Conservation (phyloP, 37 sponge, comb jelly and placozoan species). For the Agelas oroides region DNA sequence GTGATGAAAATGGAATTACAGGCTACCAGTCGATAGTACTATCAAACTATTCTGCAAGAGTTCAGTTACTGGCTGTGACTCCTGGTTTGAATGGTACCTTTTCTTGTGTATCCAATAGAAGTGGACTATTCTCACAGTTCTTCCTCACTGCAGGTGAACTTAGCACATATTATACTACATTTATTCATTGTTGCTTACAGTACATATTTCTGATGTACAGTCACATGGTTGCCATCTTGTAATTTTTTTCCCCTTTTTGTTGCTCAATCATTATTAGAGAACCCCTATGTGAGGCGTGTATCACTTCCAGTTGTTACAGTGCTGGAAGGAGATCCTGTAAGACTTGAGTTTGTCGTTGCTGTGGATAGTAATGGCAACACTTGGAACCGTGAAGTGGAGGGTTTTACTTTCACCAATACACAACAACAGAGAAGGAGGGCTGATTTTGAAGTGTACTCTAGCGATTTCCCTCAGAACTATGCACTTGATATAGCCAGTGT, state of each 20-base stretch:
- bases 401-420: neutral
- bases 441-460: neutral
- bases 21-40: neutral
- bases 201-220: neutral
- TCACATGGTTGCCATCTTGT: too few species aligned
- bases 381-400: neutral
- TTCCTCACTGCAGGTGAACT: neutral
- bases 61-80: neutral
- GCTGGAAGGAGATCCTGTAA: neutral
- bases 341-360: constrained; percentile 1
- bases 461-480: constrained; percentile 1
- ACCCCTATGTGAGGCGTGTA: neutral
- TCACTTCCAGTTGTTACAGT: neutral
- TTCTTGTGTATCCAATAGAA: neutral
- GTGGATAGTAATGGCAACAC: constrained; percentile 19
- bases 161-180: neutral
- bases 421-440: neutral
- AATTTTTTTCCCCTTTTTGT: too few species aligned
- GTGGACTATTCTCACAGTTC: neutral
- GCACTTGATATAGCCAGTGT: neutral
- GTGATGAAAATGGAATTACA: neutral
- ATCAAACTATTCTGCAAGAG: neutral
- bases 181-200: too few species aligned
- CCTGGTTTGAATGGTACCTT: neutral
- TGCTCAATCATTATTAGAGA: too few species aligned